Conservation (phyloP, 30 jellyfish, hydroid and myxozoan species). For the Aurelia aurita complex sp. Pacific region DNA sequence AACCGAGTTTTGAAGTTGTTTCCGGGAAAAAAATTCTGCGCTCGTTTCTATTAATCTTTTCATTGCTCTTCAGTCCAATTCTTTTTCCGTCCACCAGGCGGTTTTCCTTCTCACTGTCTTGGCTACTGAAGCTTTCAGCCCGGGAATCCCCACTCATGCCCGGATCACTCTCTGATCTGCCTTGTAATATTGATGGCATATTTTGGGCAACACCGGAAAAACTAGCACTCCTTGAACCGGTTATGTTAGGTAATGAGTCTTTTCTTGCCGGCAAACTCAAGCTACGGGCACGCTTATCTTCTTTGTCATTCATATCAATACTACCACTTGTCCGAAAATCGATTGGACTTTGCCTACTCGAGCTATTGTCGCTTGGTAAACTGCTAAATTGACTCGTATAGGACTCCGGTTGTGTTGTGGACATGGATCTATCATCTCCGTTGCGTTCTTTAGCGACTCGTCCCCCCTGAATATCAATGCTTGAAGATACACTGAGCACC, state of each 20-base stretch:
- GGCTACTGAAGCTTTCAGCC: conserved; percentile 77
- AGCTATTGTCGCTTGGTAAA: conserved; percentile 68
- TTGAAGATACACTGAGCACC: conserved; percentile 24
- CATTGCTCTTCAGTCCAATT: conserved; percentile 1
- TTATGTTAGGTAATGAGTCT: conserved; percentile 18
- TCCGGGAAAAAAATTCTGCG: conserved; percentile 22
- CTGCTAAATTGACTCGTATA: conserved; percentile 61
- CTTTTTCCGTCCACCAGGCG: neutral
- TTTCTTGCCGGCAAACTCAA: conserved; percentile 69
- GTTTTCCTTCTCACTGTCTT: conserved; percentile 62
- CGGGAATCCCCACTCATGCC: conserved; percentile 75
- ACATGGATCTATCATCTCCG: conserved; percentile 17
- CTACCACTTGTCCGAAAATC: conserved; percentile 34
- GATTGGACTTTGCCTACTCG: conserved; percentile 59
- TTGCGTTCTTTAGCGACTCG: conserved; percentile 15
- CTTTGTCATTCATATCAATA: conserved; percentile 30
- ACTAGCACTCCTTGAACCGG: conserved; percentile 90
- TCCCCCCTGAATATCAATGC: conserved; percentile 41
- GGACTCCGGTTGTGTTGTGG: conserved; percentile 61
- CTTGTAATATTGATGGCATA: conserved; percentile 4
- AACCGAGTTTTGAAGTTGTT: conserved; percentile 42
- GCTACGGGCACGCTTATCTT: conserved; percentile 84
- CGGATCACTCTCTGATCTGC: conserved; percentile 91
- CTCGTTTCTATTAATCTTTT: conserved; percentile 4
- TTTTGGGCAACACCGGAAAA: conserved; percentile 81